phyloP scores from a whole-genome alignment of 2,797 vertebrate species.

The Melanotaenia trifasciata region DNA sequence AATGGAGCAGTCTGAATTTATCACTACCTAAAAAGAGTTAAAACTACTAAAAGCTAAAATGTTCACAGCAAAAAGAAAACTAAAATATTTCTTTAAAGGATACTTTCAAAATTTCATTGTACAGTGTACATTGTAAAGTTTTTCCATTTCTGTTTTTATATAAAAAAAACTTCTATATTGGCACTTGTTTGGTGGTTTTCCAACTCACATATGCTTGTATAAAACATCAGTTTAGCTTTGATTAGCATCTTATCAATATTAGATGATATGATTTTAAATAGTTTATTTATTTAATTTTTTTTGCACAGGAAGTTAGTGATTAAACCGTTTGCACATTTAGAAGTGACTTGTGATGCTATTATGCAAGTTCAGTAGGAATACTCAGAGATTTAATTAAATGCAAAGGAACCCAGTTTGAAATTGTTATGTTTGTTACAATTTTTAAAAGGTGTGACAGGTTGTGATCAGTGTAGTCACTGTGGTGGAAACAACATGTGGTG shows the following conservation, averaged over 20 bases:
- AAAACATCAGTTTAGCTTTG: no score
- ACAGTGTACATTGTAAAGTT: no score
- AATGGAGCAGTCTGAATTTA: slow-evolving; percentile 37
- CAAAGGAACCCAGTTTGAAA: no score
- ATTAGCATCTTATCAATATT: not conserved
- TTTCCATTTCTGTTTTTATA: not conserved
- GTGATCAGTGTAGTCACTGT: not conserved
- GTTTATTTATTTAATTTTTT: not conserved
- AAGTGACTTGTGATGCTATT: no score
- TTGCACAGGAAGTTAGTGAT: not conserved
- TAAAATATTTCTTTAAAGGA: no score
- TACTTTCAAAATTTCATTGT: no score
- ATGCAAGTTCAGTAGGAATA: no score
- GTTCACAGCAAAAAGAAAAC: not conserved
- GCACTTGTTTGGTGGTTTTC: not conserved
- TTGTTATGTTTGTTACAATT: no score
- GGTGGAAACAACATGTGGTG: not conserved
- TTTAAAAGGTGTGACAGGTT: not conserved
- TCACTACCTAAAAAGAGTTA: slow-evolving; percentile 21
- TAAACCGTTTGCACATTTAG: no score
- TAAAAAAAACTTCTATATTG: not conserved
- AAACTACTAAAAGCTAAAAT: slow-evolving; percentile 9
- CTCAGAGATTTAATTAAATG: no score
- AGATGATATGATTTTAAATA: not conserved
- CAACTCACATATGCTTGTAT: no score